A percentile compares a stretch with the other conserved stretches of the same genome.
Evolutionary conservation across 2,797 vertebrate species (phyloP).

Genomic region (Lepilemur septentrionalis): DNA sequence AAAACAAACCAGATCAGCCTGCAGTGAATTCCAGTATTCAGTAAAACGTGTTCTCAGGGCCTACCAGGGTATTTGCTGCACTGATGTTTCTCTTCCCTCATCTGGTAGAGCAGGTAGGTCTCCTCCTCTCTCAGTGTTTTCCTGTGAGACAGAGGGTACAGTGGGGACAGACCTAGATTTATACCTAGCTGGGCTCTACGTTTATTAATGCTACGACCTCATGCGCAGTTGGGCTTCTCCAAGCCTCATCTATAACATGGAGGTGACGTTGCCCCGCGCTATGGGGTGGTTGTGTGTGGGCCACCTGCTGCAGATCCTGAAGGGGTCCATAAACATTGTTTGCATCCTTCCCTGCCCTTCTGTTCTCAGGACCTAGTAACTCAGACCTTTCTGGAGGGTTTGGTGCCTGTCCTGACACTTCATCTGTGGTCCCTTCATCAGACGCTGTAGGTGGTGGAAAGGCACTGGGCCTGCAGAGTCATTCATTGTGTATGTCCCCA

Average conservation of each 20-base stretch:
- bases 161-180: neutral
- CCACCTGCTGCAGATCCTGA: neutral
- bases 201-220: neutral
- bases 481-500: neutral
- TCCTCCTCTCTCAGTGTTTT: neutral
- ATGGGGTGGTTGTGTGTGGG: neutral
- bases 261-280: neutral
- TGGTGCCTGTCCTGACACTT: neutral
- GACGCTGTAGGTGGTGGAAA: neutral
- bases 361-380: neutral
- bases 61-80: too few species aligned
- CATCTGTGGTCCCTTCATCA: neutral
- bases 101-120: neutral
- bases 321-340: rapidly evolving
- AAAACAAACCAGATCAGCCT: neutral
- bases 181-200: neutral
- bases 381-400: neutral
- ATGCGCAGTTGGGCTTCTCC: neutral
- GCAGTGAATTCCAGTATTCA: neutral
- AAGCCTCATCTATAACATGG: neutral
- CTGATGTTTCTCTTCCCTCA: neutral
- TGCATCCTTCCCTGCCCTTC: neutral
- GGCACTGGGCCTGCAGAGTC: neutral
- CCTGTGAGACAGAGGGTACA: neutral
- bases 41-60: neutral